Evolutionary conservation across 2,797 vertebrate species (phyloP).

Genomic region (Otolemur crassicaudatus): DNA sequence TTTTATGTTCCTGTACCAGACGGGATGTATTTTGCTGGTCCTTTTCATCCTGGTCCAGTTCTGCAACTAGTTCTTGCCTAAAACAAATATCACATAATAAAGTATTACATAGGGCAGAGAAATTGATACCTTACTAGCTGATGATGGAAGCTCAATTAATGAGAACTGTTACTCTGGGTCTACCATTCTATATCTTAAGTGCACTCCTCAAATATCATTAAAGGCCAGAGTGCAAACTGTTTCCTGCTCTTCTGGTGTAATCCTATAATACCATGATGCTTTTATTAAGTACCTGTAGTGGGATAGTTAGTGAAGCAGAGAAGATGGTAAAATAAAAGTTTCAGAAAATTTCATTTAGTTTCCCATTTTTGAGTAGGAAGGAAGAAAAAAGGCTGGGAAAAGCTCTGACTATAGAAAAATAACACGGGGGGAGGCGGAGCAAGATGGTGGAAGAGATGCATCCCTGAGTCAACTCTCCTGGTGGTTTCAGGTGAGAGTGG

Average conservation of each 20-base stretch:
- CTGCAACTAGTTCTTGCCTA: constrained; percentile 98
- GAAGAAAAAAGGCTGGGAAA: neutral
- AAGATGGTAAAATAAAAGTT: constrained; percentile 13
- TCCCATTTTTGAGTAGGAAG: neutral
- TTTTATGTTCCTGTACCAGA: constrained; percentile 99
- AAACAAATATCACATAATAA: constrained; percentile 57
- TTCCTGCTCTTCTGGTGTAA: neutral
- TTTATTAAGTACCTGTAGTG: neutral
- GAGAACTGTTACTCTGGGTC: constrained; percentile 1
- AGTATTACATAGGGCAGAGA: constrained; percentile 17
- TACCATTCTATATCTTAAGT: neutral
- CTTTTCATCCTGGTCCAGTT: constrained; percentile 99
- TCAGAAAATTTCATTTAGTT: neutral
- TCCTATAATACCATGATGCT: neutral
- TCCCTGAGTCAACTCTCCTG: too few relatives aligned
- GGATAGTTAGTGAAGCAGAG: neutral
- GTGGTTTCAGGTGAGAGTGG: too few relatives aligned
- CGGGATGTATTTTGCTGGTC: constrained; percentile 99
- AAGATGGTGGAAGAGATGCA: too few relatives aligned
- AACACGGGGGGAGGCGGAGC: neutral
- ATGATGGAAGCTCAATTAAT: neutral
- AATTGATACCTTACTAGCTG: neutral
- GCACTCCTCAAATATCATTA: neutral
- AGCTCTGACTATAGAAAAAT: neutral
- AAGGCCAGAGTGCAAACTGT: neutral